Percentiles rank a stretch among this genome's conserved stretches.
Evolutionary conservation across 2,113 vertebrate genomes (phyloP).

Genomic region (Ellobius talpinus): DNA sequence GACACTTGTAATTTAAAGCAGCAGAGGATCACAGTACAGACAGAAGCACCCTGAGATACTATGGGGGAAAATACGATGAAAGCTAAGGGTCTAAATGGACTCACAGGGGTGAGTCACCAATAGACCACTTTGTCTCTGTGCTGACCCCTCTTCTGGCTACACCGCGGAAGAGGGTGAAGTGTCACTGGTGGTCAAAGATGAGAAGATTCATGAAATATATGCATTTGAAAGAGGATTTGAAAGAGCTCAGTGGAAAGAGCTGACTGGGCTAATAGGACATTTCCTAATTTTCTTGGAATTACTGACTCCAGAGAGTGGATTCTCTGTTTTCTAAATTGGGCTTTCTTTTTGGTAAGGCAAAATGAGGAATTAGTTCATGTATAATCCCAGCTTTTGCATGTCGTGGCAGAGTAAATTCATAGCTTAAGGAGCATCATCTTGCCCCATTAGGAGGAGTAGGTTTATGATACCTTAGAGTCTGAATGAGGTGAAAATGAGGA

Average conservation of each 20-base stretch:
- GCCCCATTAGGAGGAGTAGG: background rate
- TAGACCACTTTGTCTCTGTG: background rate
- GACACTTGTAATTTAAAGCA: background rate
- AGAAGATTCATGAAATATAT: background rate
- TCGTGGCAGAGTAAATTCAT: background rate
- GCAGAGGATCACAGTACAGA: background rate
- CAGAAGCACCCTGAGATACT: background rate
- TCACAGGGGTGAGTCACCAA: background rate
- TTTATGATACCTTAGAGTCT: conserved; percentile 48
- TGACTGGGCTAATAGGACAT: background rate
- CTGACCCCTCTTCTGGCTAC: background rate
- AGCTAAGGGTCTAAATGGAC: background rate
- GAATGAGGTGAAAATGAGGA: conserved; percentile 59
- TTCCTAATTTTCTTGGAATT: background rate
- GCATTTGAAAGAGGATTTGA: background rate
- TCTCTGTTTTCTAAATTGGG: background rate
- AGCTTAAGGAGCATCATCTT: conserved; percentile 1
- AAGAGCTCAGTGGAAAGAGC: background rate
- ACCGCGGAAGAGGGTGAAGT: background rate
- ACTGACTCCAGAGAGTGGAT: background rate
- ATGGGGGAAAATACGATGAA: background rate
- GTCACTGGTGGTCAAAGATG: too few relatives aligned
- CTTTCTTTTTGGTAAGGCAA: background rate
- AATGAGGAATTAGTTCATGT: background rate
- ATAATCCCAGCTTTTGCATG: background rate